These are phyloP conservation scores for Balearica regulorum DNA, from an alignment of 2,797 vertebrate species.

Conservation along the genomic window DNA sequence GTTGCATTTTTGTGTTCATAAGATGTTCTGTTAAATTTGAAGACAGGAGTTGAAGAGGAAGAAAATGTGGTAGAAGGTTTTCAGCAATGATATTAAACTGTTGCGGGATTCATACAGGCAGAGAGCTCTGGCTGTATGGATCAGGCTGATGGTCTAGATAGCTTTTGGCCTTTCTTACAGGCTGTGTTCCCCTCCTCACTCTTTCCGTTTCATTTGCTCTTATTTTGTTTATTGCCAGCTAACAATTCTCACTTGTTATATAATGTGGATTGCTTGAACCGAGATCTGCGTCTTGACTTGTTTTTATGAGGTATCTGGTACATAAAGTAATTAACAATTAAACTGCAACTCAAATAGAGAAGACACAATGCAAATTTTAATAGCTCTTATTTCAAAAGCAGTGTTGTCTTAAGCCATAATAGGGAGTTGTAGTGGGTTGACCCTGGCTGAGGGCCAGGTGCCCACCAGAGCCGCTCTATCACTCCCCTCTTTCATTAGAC, in stretches of 20 bases:
- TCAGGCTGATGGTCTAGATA: neutral
- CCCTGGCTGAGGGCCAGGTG: too few species aligned
- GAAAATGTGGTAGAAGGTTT: neutral
- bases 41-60: neutral
- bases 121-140: neutral
- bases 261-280: neutral
- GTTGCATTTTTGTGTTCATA: neutral
- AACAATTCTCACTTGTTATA: neutral
- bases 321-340: neutral
- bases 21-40: neutral
- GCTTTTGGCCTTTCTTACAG: neutral
- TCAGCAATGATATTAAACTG: neutral
- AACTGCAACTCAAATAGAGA: neutral
- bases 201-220: neutral
- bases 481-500: too few species aligned
- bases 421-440: too few species aligned
- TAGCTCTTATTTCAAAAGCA: slow-evolving; percentile 7
- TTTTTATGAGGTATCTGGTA: neutral
- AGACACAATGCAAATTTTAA: neutral
- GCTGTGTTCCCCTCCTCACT: neutral
- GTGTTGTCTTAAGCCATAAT: neutral
- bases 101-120: neutral
- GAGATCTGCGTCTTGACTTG: neutral
- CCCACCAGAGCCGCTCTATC: too few species aligned
- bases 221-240: neutral